Conservation (phyloP, 2,888 invertebrate species). For the Apodemia zela region DNA sequence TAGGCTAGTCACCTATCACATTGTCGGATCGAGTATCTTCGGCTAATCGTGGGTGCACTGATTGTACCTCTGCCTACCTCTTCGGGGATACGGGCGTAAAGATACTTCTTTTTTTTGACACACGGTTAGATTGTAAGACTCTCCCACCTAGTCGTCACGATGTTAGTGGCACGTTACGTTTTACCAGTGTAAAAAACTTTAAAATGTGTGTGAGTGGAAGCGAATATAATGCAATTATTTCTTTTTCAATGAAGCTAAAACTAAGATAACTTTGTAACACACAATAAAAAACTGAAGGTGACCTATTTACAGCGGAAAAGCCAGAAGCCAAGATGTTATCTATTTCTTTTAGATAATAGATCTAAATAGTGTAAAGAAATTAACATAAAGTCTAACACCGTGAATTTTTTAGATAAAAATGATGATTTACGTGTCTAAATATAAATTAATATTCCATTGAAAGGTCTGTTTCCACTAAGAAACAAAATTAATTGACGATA, state of each 20-base stretch:
- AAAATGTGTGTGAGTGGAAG: too few relatives aligned
- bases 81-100: too few relatives aligned
- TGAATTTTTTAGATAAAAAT: neutral
- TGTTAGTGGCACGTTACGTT: neutral
- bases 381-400: neutral
- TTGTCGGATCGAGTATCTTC: too few relatives aligned
- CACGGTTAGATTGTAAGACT: neutral
- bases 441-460: neutral
- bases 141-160: neutral
- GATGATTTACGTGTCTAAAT: neutral
- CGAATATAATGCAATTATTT: neutral
- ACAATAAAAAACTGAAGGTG: constrained; percentile 4
- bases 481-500: constrained; percentile 1
- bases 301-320: neutral
- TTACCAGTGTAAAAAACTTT: neutral
- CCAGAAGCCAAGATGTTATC: constrained; percentile 8
- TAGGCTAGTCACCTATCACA: too few relatives aligned
- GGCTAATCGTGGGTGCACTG: too few relatives aligned
- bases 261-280: constrained; percentile 1
- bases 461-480: neutral
- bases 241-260: constrained; percentile 1
- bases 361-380: neutral
- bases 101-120: too few relatives aligned
- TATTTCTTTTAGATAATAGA: neutral
- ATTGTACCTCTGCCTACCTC: too few relatives aligned